Percentiles rank a stretch among this genome's conserved stretches.
phyloP scores from a whole-genome alignment of 1,140 invertebrate genomes.

The Drosophila persimilis region DNA sequence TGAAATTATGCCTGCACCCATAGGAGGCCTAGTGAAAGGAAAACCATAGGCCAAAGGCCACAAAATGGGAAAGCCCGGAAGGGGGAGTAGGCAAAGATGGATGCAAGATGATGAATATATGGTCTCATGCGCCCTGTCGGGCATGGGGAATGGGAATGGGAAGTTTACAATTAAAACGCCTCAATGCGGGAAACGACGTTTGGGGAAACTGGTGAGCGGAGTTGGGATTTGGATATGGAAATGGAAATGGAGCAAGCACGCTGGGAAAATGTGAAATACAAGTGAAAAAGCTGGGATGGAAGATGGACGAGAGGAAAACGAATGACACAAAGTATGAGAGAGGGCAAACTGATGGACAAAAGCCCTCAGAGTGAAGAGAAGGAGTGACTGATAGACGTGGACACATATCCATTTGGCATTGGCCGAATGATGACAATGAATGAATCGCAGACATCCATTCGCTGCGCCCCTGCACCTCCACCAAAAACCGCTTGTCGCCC shows the following conservation, averaged over 20 bases:
- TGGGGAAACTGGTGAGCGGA: no score
- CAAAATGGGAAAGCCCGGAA: no score
- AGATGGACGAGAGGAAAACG: constrained; percentile 2
- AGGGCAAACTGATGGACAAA: not conserved
- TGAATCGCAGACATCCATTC: constrained; percentile 41
- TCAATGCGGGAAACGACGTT: constrained; percentile 17
- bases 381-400: constrained; percentile 21
- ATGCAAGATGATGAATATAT: constrained; percentile 8
- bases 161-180: constrained; percentile 70
- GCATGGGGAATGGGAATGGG: constrained; percentile 36
- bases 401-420: constrained; percentile 48
- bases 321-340: not conserved
- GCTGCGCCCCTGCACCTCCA: not conserved
- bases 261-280: constrained; percentile 10
- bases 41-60: no score
- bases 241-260: not conserved
- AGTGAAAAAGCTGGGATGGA: constrained; percentile 6
- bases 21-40: no score
- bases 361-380: not conserved
- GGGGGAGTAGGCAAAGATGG: not conserved
- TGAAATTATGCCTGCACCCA: no score
- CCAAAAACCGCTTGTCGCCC: not conserved
- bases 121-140: not conserved
- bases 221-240: no score
- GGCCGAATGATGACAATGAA: constrained; percentile 65